Base-by-base conservation (phyloP, 2,113 vertebrate genomes). In the Lutjanus erythropterus region DNA sequence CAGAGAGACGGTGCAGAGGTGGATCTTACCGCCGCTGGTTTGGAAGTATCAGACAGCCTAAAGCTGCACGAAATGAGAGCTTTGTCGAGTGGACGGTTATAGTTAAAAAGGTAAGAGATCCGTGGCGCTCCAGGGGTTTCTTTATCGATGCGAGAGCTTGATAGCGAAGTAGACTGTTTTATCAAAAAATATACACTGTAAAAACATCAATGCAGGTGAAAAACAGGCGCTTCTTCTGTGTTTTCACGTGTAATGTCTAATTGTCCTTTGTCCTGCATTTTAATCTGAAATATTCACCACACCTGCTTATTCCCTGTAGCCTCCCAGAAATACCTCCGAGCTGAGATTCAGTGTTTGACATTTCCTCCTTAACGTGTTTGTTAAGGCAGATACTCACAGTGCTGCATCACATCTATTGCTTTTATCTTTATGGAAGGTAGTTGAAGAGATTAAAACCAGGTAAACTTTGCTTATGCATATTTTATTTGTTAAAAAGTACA, bases 61-160 rank as follows among this genome's bases (percentile, higher is more conserved):
- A 2, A 6, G 44, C 60, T 50, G 55, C 59, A 49, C 23, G 80
- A 52, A 7, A 84, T 89, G 86, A 80, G 37, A 60, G 41, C 75
- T 78, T 4, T 75, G 52, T 67, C 67, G 39, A 37, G 67, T 2
- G 70, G 58, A 71, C 33, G 64, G 19, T 31, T 78, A 14, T 71
- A 83, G 41, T 84, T 46, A 3, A 25, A 83, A 72, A 88, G 90
- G 87, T 89, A 87, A 85, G 83, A 49, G 5, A 37, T n/a, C 3
- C 16, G 23, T 70, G 15, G 29, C 21, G 9, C 52, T 68, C 61
- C 2, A 1, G 39, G 41, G 19, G 9, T 2, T 70, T 35, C 1
- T 29, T 18, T 6, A 3, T 27, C 27, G 33, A 0, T 0, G 59
- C 7, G 15, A 16, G 50, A 15, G 46, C 39, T 0, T 33, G 9